Evolutionary conservation across 2,888 invertebrate species (phyloP), one percentile per base, ranked within the genome.

Genomic region (Perdita meconis): DNA sequence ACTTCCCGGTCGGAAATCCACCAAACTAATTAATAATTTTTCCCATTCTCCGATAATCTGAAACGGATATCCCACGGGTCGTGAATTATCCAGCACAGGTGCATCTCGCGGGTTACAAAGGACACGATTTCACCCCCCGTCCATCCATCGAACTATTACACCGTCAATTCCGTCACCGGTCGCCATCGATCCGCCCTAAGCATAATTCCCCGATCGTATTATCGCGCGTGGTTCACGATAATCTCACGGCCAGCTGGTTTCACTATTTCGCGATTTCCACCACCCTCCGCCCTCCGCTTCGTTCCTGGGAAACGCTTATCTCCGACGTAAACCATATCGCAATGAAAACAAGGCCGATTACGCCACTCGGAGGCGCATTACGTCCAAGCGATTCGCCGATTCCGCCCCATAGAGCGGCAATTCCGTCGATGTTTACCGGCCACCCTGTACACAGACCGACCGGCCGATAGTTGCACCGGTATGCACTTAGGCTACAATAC

Each of bases 401-500:
- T 76, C 60, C 38, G 56, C 40, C 70, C 63, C 30, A 3, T 34
- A 12, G n/a, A 12, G 12, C 16, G 50, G 66, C 71, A 78, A 78
- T 55, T 61, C 55, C 42, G n/a, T 8, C 59, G 40, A 51, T 71
- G 80, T 73, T 83, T 83, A 51, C 76, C 50, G 79, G 73, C 63
- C 79, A 83, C 79, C 71, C 63, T 64, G 79, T 83, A 80, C 63
- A 79, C 68, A 78, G 68, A 65, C 24, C 47, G 2, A 16, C 60
- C 65, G 72, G 61, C 81, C 79, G 64, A 76, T 77, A 78, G 77
- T 72, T 73, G 81, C 79, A 69, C 68, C 65, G 83, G 79, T 81
- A 83, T 84, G 83, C 83, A 84, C 80, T 75, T 81, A 80, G 76
- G 78, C 55, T 81, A 84, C 84, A 79, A 81, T 83, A 73, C 81